A percentile compares a stretch with the other conserved stretches of the same genome.
Conservation (phyloP, 2,113 vertebrate genomes). For the Colinus virginianus region DNA sequence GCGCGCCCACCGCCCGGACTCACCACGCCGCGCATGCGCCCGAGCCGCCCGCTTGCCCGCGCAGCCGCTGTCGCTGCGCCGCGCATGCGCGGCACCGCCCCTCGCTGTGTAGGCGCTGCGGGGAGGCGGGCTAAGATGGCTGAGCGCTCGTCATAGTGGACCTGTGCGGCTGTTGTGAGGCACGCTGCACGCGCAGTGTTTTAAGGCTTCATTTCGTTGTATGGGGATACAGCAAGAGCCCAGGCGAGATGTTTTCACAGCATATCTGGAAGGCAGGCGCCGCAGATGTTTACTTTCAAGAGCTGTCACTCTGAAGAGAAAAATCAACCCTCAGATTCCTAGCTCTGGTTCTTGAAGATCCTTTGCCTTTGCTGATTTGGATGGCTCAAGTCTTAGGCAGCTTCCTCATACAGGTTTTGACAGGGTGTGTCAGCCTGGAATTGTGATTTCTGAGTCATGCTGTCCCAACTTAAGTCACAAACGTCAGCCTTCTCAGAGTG, state of each 20-base stretch:
- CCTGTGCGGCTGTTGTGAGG: too few relatives aligned
- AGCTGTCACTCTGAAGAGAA: not conserved
- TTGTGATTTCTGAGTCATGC: rapidly evolving
- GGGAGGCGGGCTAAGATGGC: not conserved
- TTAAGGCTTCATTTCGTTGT: not conserved
- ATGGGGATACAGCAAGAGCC: rapidly evolving
- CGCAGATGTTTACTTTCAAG: rapidly evolving
- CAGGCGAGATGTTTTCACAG: rapidly evolving
- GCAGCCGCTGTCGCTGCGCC: not conserved
- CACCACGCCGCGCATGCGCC: not conserved
- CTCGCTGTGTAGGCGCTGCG: not conserved
- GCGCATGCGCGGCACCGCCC: constrained; percentile 24
- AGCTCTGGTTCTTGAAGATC: rapidly evolving
- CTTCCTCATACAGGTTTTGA: not conserved
- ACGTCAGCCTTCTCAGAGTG: not conserved
- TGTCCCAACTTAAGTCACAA: not conserved
- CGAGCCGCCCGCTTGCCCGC: not conserved
- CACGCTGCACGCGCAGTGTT: rapidly evolving
- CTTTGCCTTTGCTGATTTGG: rapidly evolving
- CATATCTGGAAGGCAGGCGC: not conserved
- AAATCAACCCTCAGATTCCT: too few relatives aligned
- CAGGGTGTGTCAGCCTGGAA: not conserved
- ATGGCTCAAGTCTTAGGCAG: rapidly evolving
- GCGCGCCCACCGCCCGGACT: rapidly evolving
- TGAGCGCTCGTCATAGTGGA: too few relatives aligned